Percentiles rank a stretch among this genome's conserved stretches.
Conservation (phyloP, 2,113 vertebrate genomes). For the Scartelaos histophorus region DNA sequence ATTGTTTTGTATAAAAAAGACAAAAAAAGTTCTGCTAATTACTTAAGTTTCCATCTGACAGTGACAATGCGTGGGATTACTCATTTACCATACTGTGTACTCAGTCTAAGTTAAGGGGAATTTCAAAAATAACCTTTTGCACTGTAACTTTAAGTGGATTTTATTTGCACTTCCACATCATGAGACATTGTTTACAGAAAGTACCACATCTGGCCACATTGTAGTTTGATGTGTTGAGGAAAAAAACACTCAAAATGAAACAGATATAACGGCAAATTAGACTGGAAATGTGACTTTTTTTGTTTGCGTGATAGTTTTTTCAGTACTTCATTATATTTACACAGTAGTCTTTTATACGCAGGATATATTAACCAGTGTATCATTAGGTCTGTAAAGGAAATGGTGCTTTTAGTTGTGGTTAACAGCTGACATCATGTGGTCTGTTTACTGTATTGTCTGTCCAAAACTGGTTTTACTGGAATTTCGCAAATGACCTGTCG, state of each 20-base stretch:
- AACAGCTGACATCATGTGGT: too few species aligned
- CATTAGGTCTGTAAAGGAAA: too few species aligned
- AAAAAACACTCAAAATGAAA: background rate
- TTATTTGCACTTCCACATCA: background rate
- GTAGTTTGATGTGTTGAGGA: background rate
- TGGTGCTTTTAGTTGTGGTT: too few species aligned
- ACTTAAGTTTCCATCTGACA: background rate
- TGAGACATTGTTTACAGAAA: background rate
- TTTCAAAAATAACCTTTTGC: background rate
- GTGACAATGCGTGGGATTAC: background rate
- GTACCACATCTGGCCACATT: background rate
- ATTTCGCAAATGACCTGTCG: too few species aligned
- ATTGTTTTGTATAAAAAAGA: background rate
- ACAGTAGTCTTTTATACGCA: too few species aligned
- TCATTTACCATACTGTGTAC: background rate
- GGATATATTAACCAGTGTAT: too few species aligned
- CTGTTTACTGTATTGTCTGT: too few species aligned
- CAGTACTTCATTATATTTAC: background rate
- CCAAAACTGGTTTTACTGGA: too few species aligned
- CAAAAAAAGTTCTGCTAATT: background rate
- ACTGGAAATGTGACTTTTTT: background rate
- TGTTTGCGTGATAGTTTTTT: background rate
- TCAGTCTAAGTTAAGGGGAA: background rate
- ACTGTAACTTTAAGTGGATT: background rate
- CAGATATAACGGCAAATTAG: background rate